A percentile compares a stretch with the other conserved stretches of the same genome.
phyloP scores from a whole-genome alignment of 2,888 invertebrate species.

The Lamproptera curius region DNA sequence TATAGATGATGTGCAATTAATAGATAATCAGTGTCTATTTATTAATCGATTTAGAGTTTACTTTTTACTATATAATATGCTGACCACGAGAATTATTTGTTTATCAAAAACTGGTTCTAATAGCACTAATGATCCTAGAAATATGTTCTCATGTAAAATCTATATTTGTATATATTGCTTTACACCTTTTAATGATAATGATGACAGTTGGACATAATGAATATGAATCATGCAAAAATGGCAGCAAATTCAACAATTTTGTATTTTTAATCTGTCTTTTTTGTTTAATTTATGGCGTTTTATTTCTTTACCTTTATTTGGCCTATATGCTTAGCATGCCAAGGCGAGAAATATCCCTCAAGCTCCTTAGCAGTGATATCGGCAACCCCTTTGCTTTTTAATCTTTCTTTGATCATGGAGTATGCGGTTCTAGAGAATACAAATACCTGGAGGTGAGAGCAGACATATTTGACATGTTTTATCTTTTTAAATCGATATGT shows the following conservation, averaged over 20 bases:
- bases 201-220: not conserved
- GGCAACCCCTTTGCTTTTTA: slow-evolving; percentile 87
- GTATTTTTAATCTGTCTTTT: not conserved
- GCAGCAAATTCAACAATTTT: slow-evolving; percentile 4
- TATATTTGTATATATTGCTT: too few relatives aligned
- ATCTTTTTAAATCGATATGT: slow-evolving; percentile 25
- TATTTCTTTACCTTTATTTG: slow-evolving; percentile 79
- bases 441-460: slow-evolving; percentile 85
- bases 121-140: too few relatives aligned
- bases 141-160: too few relatives aligned
- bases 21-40: too few relatives aligned
- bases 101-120: too few relatives aligned
- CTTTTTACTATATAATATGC: too few relatives aligned
- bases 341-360: slow-evolving; percentile 90
- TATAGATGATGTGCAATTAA: too few relatives aligned
- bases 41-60: too few relatives aligned
- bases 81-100: too few relatives aligned
- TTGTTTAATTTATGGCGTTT: not conserved
- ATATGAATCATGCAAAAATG: not conserved
- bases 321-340: slow-evolving; percentile 91
- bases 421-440: slow-evolving; percentile 92
- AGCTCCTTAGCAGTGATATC: slow-evolving; percentile 86
- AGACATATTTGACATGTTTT: slow-evolving; percentile 51
- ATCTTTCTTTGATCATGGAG: slow-evolving; percentile 87
- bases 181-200: too few relatives aligned